Evolutionary conservation across 2,888 invertebrate species (phyloP).

Genomic region (Escarpia spicata): DNA sequence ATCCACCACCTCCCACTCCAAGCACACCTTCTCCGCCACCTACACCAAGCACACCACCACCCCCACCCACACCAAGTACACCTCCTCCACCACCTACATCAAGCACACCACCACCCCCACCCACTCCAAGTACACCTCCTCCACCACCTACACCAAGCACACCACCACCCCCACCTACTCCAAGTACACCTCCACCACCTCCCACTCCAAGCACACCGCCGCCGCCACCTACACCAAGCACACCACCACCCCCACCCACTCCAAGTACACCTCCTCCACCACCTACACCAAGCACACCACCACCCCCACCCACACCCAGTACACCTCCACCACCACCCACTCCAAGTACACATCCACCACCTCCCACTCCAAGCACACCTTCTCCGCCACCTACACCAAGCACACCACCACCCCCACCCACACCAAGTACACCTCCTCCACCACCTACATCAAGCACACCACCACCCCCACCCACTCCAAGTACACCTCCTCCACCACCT

Average conservation of each 20-base stretch:
- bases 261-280: background rate
- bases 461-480: background rate
- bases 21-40: background rate
- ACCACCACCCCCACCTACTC: background rate
- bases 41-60: background rate
- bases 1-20: background rate
- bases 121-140: background rate
- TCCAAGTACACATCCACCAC: background rate
- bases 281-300: background rate
- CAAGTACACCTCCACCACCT: background rate
- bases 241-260: background rate
- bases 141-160: background rate
- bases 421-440: background rate
- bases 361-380: background rate
- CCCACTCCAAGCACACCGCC: background rate
- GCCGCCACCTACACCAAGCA: background rate
- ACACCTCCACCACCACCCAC: background rate
- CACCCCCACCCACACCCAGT: background rate
- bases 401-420: background rate
- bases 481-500: background rate
- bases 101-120: background rate
- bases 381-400: background rate
- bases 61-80: background rate
- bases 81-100: background rate
- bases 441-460: background rate